Evolutionary conservation across 1,140 invertebrate species (phyloP).

Genomic region (Polypedilum vanderplanki): DNA sequence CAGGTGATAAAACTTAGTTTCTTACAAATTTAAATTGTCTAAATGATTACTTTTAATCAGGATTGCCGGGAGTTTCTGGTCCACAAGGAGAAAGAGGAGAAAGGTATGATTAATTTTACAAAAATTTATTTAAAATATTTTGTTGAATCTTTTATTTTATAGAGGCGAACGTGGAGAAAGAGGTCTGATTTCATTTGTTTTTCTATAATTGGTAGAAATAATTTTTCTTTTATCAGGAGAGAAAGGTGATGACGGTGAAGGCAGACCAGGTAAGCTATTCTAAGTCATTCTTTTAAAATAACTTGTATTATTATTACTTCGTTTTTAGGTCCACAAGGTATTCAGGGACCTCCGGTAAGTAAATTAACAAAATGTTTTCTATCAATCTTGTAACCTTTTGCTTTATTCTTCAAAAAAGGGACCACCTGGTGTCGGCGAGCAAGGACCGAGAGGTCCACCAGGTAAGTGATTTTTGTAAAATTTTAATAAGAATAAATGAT

Average conservation of each 20-base stretch:
- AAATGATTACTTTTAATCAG: neutral
- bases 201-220: neutral
- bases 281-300: too few species aligned
- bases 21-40: too few species aligned
- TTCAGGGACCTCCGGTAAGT: neutral
- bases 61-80: neutral
- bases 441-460: neutral
- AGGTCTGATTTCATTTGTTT: neutral
- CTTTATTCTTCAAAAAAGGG: neutral
- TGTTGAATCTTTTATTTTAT: neutral
- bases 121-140: neutral
- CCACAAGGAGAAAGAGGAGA: neutral
- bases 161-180: constrained; percentile 19
- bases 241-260: constrained; percentile 1
- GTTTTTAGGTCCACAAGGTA: neutral
- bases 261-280: neutral
- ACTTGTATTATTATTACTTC: too few species aligned
- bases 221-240: neutral
- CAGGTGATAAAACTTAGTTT: too few species aligned
- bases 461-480: neutral
- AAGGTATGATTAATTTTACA: neutral
- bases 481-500: too few species aligned
- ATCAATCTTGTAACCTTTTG: too few species aligned
- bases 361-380: neutral
- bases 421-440: neutral